phyloP scores from a whole-genome alignment of 1,140 invertebrate species.

The Calliopsis andreniformis region DNA sequence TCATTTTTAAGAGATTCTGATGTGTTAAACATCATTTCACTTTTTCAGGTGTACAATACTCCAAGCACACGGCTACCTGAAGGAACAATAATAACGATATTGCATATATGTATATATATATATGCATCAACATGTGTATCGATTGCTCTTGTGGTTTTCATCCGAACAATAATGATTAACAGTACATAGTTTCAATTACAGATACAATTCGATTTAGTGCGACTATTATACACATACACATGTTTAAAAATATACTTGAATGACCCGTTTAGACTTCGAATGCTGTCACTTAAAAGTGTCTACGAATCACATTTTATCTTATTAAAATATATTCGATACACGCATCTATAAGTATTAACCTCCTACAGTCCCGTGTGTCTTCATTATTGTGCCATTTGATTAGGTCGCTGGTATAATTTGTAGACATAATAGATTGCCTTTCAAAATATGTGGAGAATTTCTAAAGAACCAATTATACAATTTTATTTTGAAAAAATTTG shows the following conservation, averaged over 20 bases:
- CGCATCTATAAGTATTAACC: constrained; percentile 28
- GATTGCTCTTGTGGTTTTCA: background rate
- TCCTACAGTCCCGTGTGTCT: constrained; percentile 9
- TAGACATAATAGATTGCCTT: background rate
- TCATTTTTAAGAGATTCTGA: constrained; percentile 10
- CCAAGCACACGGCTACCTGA: constrained; percentile 13
- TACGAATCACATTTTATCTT: constrained; percentile 57
- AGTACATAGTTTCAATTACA: constrained; percentile 3
- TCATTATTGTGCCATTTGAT: no score
- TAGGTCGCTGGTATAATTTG: background rate
- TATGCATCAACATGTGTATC: background rate
- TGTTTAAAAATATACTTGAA: constrained; percentile 44
- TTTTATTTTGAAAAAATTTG: no score
- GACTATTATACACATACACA: constrained; percentile 24
- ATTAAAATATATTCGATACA: constrained; percentile 51
- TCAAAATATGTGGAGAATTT: no score
- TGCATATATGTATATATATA: background rate
- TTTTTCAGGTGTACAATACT: background rate
- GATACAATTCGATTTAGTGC: constrained; percentile 1
- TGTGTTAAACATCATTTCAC: background rate
- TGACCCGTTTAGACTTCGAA: constrained; percentile 19
- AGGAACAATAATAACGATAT: constrained; percentile 37
- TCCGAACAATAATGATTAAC: background rate
- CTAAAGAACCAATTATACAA: no score
- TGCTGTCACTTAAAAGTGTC: constrained; percentile 33